Evolutionary conservation across 2,797 vertebrate genomes (phyloP).

Genomic region (Octomys mimax): DNA sequence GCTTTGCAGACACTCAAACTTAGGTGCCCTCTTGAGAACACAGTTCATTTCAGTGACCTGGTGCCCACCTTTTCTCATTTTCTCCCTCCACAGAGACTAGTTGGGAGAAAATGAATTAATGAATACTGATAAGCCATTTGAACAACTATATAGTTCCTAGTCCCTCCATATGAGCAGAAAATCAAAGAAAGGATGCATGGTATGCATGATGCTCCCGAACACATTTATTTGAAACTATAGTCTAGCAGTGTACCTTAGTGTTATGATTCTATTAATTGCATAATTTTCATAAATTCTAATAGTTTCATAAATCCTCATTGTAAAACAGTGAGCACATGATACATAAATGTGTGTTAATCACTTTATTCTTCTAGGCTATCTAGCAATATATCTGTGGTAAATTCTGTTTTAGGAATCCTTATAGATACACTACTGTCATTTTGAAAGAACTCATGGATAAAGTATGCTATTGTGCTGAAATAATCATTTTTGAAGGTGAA

Average conservation of each 20-base stretch:
- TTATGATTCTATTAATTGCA: constrained; percentile 23
- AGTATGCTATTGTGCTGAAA: constrained; percentile 35
- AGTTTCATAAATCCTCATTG: not conserved
- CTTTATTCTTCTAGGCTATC: constrained; percentile 16
- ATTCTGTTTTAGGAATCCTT: constrained; percentile 44
- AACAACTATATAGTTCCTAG: not conserved
- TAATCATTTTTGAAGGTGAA: not conserved
- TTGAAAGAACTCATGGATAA: constrained; percentile 17
- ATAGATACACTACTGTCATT: constrained; percentile 32
- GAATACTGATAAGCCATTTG: constrained; percentile 30
- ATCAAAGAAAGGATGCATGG: not conserved
- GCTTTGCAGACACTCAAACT: not conserved
- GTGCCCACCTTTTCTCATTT: not conserved
- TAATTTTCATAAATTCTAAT: constrained; percentile 24
- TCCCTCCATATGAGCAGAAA: not conserved
- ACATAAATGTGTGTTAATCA: not conserved
- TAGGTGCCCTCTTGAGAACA: not conserved
- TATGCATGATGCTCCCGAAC: not conserved
- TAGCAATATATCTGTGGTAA: not conserved
- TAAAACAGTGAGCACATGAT: not conserved
- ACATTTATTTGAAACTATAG: not conserved
- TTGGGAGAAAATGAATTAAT: constrained; percentile 2
- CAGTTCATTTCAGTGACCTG: not conserved
- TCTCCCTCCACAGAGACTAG: constrained; percentile 29
- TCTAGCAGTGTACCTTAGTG: not conserved